Evolutionary conservation across 37 sponge, comb jelly and placozoan genomes (phyloP).

Genomic region (Mnemiopsis leidyi): DNA sequence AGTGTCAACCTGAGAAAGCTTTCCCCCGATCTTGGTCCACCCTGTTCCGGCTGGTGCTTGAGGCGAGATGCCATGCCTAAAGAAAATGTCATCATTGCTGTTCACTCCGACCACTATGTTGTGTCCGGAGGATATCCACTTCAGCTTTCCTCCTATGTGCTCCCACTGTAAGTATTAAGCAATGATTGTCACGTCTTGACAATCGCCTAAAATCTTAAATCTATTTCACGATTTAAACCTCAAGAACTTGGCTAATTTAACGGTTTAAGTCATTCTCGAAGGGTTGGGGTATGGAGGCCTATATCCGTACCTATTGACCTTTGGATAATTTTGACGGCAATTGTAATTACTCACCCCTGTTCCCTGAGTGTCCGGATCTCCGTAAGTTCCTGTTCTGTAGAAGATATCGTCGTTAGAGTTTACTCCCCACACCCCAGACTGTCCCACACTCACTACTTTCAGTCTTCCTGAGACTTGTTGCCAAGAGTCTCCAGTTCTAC

Average conservation of each 20-base stretch:
- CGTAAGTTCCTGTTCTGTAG: conserved; percentile 23
- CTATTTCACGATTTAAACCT: too few relatives aligned
- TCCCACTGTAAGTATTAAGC: conserved; percentile 28
- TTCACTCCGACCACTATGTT: not conserved
- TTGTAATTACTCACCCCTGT: not conserved
- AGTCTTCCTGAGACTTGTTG: not conserved
- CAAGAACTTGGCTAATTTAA: too few relatives aligned
- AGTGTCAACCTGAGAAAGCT: not conserved
- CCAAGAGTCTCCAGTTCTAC: not conserved
- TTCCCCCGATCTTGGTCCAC: not conserved
- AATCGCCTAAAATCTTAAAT: too few relatives aligned
- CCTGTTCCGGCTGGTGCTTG: not conserved
- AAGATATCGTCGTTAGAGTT: not conserved
- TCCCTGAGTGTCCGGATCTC: not conserved
- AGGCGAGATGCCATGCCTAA: not conserved
- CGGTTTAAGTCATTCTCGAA: too few relatives aligned
- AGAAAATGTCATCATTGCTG: not conserved
- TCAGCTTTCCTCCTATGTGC: not conserved
- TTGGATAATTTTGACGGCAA: not conserved
- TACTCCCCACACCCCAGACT: conserved; percentile 11
- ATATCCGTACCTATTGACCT: too few relatives aligned
- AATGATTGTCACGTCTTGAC: too few relatives aligned
- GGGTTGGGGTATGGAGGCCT: too few relatives aligned
- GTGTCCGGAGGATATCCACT: not conserved
- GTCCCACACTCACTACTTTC: not conserved